These are phyloP conservation scores for Brachypalpus laphriformis DNA, from an alignment of 2,888 invertebrate species.

Conservation along the genomic window DNA sequence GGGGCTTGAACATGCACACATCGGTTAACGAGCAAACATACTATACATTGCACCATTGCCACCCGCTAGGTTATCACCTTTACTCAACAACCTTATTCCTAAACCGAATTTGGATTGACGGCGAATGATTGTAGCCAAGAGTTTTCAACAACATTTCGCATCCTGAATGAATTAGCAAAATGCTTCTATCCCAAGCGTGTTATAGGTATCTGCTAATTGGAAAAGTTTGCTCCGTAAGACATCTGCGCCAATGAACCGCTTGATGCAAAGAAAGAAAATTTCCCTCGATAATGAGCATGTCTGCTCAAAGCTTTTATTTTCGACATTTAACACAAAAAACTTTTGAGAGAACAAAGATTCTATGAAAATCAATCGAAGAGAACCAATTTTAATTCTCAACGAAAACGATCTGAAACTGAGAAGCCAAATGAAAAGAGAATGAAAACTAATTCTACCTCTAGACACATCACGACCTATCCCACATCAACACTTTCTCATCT, in stretches of 20 bases:
- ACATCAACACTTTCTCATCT: slow-evolving; percentile 57
- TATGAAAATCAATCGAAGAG: slow-evolving; percentile 5
- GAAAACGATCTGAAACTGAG: neutral
- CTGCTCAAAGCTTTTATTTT: slow-evolving; percentile 29
- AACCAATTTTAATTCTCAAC: neutral
- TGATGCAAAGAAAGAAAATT: neutral
- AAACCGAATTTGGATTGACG: too few species aligned
- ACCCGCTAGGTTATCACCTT: too few species aligned
- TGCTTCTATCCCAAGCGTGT: too few species aligned
- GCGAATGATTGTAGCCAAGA: too few species aligned
- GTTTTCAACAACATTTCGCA: too few species aligned
- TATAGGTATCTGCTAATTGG: too few species aligned
- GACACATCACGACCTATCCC: slow-evolving; percentile 63
- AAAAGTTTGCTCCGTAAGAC: too few species aligned
- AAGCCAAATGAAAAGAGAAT: slow-evolving; percentile 13
- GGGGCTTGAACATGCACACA: too few species aligned
- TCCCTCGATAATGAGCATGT: slow-evolving; percentile 31
- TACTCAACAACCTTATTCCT: too few species aligned
- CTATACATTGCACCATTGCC: too few species aligned
- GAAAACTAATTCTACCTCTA: neutral
- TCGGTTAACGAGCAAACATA: too few species aligned
- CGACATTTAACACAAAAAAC: neutral
- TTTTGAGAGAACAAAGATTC: slow-evolving; percentile 4
- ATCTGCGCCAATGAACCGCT: neutral
- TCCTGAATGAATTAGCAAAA: too few species aligned